Percentiles rank a stretch among this genome's conserved stretches.
phyloP scores from a whole-genome alignment of 2,888 invertebrate genomes.

The Mellilla xanthometata region DNA sequence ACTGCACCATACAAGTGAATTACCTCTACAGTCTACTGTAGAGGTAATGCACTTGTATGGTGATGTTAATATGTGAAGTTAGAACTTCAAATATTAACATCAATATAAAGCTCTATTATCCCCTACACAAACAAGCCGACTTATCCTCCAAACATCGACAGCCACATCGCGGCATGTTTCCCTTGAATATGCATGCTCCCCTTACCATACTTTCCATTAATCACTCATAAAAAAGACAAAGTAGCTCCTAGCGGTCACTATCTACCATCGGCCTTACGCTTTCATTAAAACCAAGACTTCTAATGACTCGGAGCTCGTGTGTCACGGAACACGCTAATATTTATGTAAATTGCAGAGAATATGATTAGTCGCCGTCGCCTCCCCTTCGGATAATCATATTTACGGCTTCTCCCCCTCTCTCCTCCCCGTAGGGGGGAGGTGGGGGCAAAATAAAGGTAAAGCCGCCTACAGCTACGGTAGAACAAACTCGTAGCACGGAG shows the following conservation, averaged over 20 bases:
- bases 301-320: conserved; percentile 64
- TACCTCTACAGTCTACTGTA: too few species aligned
- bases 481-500: conserved; percentile 27
- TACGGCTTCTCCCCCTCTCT: conserved; percentile 59
- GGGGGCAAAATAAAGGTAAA: conserved; percentile 16
- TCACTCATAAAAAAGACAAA: conserved; percentile 82
- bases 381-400: conserved; percentile 81
- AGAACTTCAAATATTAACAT: too few species aligned
- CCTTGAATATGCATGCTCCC: conserved; percentile 63
- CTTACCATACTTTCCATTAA: conserved; percentile 62
- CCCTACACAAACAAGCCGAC: conserved; percentile 33
- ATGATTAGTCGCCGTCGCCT: conserved; percentile 81
- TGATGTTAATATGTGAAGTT: too few species aligned
- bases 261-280: conserved; percentile 62
- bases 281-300: conserved; percentile 43
- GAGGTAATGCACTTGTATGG: too few species aligned
- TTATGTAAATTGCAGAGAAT: conserved; percentile 82
- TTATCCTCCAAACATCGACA: conserved; percentile 42
- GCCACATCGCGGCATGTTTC: conserved; percentile 19
- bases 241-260: conserved; percentile 57
- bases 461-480: conserved; percentile 33
- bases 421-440: conserved; percentile 22
- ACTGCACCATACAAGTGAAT: too few species aligned
- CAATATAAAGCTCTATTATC: background rate
- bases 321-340: conserved; percentile 80